These are phyloP conservation scores for Drosophila monieri DNA, from an alignment of 2,888 invertebrate species.

Conservation along the genomic window DNA sequence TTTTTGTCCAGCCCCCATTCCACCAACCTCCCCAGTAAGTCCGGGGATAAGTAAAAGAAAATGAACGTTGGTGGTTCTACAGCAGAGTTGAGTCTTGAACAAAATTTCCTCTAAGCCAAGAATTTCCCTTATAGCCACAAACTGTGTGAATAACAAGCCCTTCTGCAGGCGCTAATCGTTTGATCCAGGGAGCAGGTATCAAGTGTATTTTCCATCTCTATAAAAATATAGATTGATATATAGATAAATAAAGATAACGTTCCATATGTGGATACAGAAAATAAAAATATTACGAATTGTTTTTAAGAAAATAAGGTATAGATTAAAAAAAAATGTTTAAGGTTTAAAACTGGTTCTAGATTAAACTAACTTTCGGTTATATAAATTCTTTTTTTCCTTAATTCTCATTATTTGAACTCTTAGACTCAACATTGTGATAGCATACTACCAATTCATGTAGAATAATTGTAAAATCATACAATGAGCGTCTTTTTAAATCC, in stretches of 20 bases:
- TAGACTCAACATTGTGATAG: no score
- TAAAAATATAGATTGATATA: no score
- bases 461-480: background rate
- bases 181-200: background rate
- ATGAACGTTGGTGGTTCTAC: background rate
- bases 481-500: constrained; percentile 55
- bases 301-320: no score
- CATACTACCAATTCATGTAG: background rate
- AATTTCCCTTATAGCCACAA: background rate
- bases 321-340: no score
- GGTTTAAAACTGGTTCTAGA: no score
- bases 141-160: background rate
- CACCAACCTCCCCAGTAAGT: background rate
- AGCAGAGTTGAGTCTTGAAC: background rate
- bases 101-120: background rate
- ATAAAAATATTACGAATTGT: no score
- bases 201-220: background rate
- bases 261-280: no score
- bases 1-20: constrained; percentile 7
- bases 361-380: no score
- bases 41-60: background rate
- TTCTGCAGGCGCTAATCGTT: background rate
- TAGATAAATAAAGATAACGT: no score
- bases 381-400: no score
- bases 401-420: no score